Evolutionary conservation across 2,888 invertebrate genomes (phyloP).

Genomic region (Xestia rhomboidea): DNA sequence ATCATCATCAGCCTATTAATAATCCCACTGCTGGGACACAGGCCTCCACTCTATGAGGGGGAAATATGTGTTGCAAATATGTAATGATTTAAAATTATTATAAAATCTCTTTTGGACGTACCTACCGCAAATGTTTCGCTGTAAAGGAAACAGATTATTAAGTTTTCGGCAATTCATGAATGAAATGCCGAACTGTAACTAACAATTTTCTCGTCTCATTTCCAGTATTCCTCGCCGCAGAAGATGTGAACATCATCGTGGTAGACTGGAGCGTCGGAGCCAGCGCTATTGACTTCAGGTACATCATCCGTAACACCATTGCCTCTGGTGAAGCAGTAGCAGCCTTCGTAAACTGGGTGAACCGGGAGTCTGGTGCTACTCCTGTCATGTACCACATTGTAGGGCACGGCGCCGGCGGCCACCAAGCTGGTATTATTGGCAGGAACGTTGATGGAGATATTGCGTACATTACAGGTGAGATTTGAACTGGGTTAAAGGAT

Average conservation of each 20-base stretch:
- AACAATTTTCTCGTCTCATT: slow-evolving; percentile 5
- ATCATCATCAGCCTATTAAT: no score
- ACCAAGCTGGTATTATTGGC: slow-evolving; percentile 80
- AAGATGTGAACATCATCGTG: slow-evolving; percentile 82
- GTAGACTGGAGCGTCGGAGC: slow-evolving; percentile 83
- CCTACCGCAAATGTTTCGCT: neutral
- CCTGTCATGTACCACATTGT: slow-evolving; percentile 78
- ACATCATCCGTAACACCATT: slow-evolving; percentile 76
- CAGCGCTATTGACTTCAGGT: slow-evolving; percentile 69
- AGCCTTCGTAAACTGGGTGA: slow-evolving; percentile 80
- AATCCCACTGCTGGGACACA: no score
- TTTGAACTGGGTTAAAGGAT: neutral
- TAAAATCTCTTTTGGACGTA: neutral
- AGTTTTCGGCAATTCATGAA: neutral
- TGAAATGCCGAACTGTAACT: neutral
- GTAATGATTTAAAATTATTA: neutral
- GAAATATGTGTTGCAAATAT: no score
- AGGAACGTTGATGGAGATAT: slow-evolving; percentile 76
- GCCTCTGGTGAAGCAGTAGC: slow-evolving; percentile 77
- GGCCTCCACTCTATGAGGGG: no score
- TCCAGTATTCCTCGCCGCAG: slow-evolving; percentile 77
- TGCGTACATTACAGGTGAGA: slow-evolving; percentile 80
- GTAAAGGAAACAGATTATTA: neutral
- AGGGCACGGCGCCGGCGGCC: slow-evolving; percentile 81
- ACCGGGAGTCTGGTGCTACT: slow-evolving; percentile 69